phyloP scores from a whole-genome alignment of 1,140 invertebrate species.

The Camponotus floridanus region DNA sequence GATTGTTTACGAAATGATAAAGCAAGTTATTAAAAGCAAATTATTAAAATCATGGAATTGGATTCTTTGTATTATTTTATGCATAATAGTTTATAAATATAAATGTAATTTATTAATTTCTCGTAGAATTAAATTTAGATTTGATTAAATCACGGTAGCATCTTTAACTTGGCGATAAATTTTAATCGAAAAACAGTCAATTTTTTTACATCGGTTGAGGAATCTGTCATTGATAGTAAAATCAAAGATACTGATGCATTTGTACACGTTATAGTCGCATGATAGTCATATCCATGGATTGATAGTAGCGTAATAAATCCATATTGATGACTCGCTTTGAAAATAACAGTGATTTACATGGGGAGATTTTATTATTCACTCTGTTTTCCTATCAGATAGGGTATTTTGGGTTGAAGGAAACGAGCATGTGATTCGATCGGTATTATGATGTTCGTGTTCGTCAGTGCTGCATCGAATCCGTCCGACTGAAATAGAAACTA shows the following conservation, averaged over 20 bases:
- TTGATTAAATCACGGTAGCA: not conserved
- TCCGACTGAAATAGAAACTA: slow-evolving; percentile 11
- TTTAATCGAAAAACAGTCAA: not conserved
- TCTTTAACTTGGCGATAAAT: not conserved
- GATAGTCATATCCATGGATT: slow-evolving; percentile 5
- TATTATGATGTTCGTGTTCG: slow-evolving; percentile 2
- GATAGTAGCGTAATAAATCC: slow-evolving; percentile 40
- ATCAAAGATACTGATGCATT: not conserved
- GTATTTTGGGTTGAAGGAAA: slow-evolving; percentile 10
- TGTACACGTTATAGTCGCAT: slow-evolving; percentile 9
- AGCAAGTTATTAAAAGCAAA: no score
- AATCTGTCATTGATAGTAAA: not conserved
- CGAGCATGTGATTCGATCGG: slow-evolving; percentile 25
- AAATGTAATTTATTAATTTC: not conserved
- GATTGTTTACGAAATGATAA: no score
- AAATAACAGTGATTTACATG: slow-evolving; percentile 34
- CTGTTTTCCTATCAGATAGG: not conserved
- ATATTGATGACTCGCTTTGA: slow-evolving; percentile 25
- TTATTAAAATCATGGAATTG: no score
- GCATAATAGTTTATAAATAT: no score
- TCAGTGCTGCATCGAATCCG: not conserved
- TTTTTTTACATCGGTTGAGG: not conserved
- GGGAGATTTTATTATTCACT: not conserved
- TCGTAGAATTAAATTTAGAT: not conserved
- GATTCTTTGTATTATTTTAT: no score